phyloP scores from a whole-genome alignment of 2,113 vertebrate species.

The Oceanites oceanicus region DNA sequence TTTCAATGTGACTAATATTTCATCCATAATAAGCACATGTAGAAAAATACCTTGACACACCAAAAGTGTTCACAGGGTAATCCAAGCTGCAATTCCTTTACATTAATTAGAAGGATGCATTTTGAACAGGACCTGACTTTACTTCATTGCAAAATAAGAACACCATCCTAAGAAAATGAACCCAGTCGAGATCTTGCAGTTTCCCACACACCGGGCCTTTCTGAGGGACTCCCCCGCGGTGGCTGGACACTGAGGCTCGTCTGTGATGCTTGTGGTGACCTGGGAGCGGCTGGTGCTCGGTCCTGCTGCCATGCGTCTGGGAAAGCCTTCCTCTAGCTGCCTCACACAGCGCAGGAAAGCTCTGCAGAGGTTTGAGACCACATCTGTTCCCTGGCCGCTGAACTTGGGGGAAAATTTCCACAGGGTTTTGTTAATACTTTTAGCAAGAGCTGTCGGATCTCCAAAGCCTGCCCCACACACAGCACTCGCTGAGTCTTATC shows the following conservation, averaged over 20 bases:
- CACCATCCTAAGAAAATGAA: background rate
- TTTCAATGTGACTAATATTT: background rate
- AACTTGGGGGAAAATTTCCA: background rate
- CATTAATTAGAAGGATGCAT: background rate
- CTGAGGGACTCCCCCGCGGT: background rate
- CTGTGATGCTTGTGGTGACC: background rate
- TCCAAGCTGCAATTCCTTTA: background rate
- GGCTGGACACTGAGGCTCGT: background rate
- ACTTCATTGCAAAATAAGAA: background rate
- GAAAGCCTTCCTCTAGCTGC: background rate
- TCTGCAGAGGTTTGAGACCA: background rate
- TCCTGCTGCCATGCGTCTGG: fast-evolving
- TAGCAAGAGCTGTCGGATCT: background rate
- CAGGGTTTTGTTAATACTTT: background rate
- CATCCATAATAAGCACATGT: background rate
- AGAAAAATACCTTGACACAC: background rate
- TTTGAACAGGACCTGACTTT: background rate
- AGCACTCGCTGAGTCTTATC: background rate
- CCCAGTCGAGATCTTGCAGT: background rate
- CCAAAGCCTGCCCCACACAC: background rate
- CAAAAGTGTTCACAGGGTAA: background rate
- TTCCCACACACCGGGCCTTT: background rate
- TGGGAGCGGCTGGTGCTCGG: fast-evolving
- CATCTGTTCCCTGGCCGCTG: background rate
- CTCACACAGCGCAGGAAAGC: background rate